Conservation (phyloP, 2,113 vertebrate species). For the Protomyctophum bolini region DNA sequence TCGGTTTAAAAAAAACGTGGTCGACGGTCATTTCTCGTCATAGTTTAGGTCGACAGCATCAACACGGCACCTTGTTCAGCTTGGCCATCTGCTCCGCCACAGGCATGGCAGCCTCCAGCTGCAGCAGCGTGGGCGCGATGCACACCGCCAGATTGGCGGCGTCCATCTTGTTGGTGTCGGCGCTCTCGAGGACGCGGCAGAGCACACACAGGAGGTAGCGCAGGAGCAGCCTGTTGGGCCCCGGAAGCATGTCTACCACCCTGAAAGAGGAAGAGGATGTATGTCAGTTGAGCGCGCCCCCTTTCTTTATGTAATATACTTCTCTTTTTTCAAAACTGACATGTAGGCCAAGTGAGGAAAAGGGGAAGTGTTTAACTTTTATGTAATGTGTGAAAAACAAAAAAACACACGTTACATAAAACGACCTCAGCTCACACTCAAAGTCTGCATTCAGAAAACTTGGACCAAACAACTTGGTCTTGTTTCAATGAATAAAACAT, state of each 20-base stretch:
- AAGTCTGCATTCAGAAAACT: conserved; percentile 66
- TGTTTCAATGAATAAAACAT: no score
- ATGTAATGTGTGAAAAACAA: conserved; percentile 38
- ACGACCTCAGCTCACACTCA: conserved; percentile 17
- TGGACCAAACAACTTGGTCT: no score
- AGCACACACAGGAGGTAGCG: conserved; percentile 81
- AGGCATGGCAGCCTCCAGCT: conserved; percentile 63
- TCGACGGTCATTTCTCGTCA: no score
- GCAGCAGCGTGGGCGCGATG: conserved; percentile 88
- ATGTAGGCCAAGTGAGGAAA: conserved; percentile 23
- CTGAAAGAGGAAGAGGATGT: conserved; percentile 62
- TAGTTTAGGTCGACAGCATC: no score
- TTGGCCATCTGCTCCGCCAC: conserved; percentile 82
- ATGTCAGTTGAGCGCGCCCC: conserved; percentile 50
- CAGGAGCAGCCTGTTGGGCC: conserved; percentile 82
- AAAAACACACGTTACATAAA: conserved; percentile 1
- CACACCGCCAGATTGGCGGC: conserved; percentile 90
- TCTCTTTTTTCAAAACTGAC: conserved; percentile 33
- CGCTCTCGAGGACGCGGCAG: conserved; percentile 77
- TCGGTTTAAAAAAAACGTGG: no score
- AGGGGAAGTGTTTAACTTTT: conserved; percentile 50
- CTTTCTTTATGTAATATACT: conserved; percentile 35
- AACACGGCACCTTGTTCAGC: conserved; percentile 74
- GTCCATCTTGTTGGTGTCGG: conserved; percentile 87
- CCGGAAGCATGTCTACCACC: conserved; percentile 81